Evolutionary conservation across 2,888 invertebrate species (phyloP).

Genomic region (Dryadula phaetusa): DNA sequence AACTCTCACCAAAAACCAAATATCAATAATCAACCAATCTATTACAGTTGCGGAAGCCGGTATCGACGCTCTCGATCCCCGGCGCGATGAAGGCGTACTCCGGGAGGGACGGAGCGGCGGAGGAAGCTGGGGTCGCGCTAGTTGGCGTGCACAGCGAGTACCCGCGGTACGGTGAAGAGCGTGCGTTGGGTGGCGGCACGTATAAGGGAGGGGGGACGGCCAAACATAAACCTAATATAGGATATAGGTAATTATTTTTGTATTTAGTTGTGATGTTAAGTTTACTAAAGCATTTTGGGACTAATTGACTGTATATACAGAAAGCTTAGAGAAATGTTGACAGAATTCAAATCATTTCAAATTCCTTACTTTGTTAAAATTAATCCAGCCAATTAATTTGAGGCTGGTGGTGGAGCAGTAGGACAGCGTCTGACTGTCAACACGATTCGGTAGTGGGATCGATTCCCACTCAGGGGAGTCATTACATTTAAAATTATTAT

Average conservation of each 20-base stretch:
- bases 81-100: slow-evolving; percentile 93
- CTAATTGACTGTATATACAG: too few relatives aligned
- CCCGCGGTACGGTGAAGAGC: slow-evolving; percentile 95
- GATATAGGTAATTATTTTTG: slow-evolving; percentile 86
- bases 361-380: too few relatives aligned
- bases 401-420: too few relatives aligned
- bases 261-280: neutral
- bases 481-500: too few relatives aligned
- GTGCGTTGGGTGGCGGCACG: slow-evolving; percentile 90
- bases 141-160: slow-evolving; percentile 96
- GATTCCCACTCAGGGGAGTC: too few relatives aligned
- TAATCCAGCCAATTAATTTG: too few relatives aligned
- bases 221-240: slow-evolving; percentile 97
- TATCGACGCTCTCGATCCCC: slow-evolving; percentile 98
- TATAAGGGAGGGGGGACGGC: slow-evolving; percentile 89
- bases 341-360: too few relatives aligned
- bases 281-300: too few relatives aligned
- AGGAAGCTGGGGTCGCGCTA: slow-evolving; percentile 95
- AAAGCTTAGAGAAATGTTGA: too few relatives aligned
- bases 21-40: neutral
- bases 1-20: neutral
- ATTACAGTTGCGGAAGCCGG: slow-evolving; percentile 97
- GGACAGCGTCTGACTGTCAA: too few relatives aligned
- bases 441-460: too few relatives aligned
- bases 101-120: slow-evolving; percentile 85